Evolutionary conservation across 37 sponge, comb jelly and placozoan genomes (phyloP), one percentile per base, ranked within the genome.

Genomic region (Theonella swinhoei): DNA sequence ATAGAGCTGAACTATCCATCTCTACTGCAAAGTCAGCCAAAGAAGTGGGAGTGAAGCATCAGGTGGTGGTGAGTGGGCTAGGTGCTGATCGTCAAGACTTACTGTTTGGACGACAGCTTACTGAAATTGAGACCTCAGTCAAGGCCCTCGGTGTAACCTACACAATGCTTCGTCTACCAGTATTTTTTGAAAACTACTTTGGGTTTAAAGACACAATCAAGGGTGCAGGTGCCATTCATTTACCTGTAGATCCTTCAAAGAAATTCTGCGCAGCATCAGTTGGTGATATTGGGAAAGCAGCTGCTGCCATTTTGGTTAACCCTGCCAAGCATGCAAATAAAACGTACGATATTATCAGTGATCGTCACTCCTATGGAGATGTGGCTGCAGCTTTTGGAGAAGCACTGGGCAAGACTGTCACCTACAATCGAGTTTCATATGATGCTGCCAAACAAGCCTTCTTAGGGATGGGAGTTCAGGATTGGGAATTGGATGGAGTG

Each of bases 31-130:
- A 77, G 34, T 68, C 85, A 0, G 92, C 89, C 0, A 83, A 85
- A 66, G 68, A 66, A 11, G 92, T 89, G 7, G 92, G 92, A 17
- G 88, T 91, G 9, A 91, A 81, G 75, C 41, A 64, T 59, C 17
- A 83, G 0, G 26, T 79, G 4, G 83, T 82, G 14, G 80, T 91
- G 3, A 79, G 80, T 35, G 84, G 70, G 5, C 74, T 68, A 0
- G 64, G 65, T 0, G 84, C 83, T 22, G 88, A 87, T n/a, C 30
- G 39, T 7, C 24, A 79, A 0, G 74, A 88, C 62, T 88, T 84
- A 28, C 4, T 78, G 0, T 79, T 87, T 62, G 84, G 88, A 1
- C 29, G 37, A 23, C 80, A 84, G 64, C 79, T 74, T 40, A 71
- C 58, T 4, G 40, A 80, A 63, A 66, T 88, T 5, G 92, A 92